These are phyloP conservation scores for Drosophila erecta DNA, from an alignment of 1,140 invertebrate genomes.

Conservation along the genomic window DNA sequence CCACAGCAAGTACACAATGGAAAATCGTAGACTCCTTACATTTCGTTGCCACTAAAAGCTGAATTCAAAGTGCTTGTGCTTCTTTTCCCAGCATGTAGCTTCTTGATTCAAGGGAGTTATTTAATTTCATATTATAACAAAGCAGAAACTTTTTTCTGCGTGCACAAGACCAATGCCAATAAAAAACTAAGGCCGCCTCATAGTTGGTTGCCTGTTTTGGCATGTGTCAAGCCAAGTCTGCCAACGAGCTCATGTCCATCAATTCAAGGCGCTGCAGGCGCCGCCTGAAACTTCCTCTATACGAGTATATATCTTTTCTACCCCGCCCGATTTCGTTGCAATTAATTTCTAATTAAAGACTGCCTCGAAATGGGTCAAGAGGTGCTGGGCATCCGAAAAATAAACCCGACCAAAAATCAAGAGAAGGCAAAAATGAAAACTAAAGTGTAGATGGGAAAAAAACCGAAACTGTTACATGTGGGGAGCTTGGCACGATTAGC, in stretches of 20 bases:
- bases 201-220: conserved; percentile 77
- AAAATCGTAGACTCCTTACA: background rate
- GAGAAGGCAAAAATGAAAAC: conserved; percentile 35
- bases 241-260: conserved; percentile 71
- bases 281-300: conserved; percentile 31
- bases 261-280: conserved; percentile 67
- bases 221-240: conserved; percentile 73
- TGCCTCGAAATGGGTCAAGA: conserved; percentile 75
- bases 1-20: conserved; percentile 8
- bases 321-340: conserved; percentile 53
- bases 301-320: background rate
- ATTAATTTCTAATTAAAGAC: conserved; percentile 84
- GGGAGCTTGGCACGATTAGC: conserved; percentile 66
- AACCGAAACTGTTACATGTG: conserved; percentile 68
- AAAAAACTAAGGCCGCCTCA: conserved; percentile 57
- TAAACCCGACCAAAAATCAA: conserved; percentile 21
- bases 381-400: conserved; percentile 29
- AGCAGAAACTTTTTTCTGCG: background rate
- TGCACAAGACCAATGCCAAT: background rate
- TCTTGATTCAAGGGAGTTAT: background rate
- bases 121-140: background rate
- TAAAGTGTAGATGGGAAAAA: conserved; percentile 32
- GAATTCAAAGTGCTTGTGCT: no score
- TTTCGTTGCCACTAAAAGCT: background rate
- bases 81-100: no score